phyloP scores from a whole-genome alignment of 1,140 invertebrate genomes.

The Drosophila bocki region DNA sequence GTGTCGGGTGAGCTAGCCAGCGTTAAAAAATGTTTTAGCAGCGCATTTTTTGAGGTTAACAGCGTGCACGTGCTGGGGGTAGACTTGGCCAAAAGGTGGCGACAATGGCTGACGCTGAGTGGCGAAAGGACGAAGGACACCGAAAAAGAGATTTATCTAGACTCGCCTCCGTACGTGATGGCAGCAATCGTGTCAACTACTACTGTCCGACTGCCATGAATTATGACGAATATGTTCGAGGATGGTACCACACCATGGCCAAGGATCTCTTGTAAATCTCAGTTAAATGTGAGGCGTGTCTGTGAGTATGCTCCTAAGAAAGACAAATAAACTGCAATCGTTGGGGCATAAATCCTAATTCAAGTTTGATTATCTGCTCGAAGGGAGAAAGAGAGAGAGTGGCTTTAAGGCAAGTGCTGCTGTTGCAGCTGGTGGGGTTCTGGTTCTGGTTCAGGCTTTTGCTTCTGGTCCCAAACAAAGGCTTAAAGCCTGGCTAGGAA shows the following conservation, averaged over 20 bases:
- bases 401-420: conserved; percentile 37
- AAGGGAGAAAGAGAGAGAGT: not conserved
- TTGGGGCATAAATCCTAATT: conserved; percentile 63
- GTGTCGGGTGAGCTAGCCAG: conserved; percentile 28
- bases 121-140: conserved; percentile 24
- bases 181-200: conserved; percentile 74
- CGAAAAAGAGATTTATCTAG: conserved; percentile 74
- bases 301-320: conserved; percentile 14
- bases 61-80: conserved; percentile 66
- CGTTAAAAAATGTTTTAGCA: conserved; percentile 78
- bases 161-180: conserved; percentile 63
- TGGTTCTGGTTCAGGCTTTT: not conserved
- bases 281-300: conserved; percentile 37
- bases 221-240: conserved; percentile 69
- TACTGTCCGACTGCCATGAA: conserved; percentile 48
- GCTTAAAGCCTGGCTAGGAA: conserved; percentile 18
- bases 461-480: conserved; percentile 6
- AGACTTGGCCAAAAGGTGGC: conserved; percentile 58
- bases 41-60: conserved; percentile 77
- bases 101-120: conserved; percentile 65
- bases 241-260: not conserved
- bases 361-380: conserved; percentile 64
- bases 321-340: conserved; percentile 55
- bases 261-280: conserved; percentile 64
- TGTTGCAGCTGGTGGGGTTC: conserved; percentile 12